Percentiles rank a stretch among this genome's conserved stretches.
Evolutionary conservation across 2,797 vertebrate genomes (phyloP).

Genomic region (Paratrypauchen microcephalus): DNA sequence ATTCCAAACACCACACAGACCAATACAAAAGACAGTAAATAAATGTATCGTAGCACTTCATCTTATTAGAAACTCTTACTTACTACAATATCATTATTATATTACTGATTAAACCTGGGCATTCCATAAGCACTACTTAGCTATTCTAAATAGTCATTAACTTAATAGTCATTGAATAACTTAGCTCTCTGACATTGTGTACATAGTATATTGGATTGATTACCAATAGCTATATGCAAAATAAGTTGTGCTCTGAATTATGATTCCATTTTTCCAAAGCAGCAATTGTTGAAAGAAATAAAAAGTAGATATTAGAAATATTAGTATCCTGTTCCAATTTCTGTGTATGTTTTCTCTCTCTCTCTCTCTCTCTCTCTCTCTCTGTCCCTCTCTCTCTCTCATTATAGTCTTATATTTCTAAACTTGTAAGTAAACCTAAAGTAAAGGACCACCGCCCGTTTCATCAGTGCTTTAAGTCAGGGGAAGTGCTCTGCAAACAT

Average conservation of each 20-base stretch:
- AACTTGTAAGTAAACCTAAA: slow-evolving; percentile 38
- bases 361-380: too few species aligned
- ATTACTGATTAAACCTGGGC: background rate
- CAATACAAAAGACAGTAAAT: background rate
- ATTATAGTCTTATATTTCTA: slow-evolving; percentile 24
- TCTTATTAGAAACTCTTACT: background rate
- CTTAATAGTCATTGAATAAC: background rate
- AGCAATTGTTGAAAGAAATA: background rate
- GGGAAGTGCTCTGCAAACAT: slow-evolving; percentile 53
- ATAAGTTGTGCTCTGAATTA: background rate
- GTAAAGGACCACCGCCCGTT: slow-evolving; percentile 39
- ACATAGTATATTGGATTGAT: background rate
- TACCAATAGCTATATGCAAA: background rate
- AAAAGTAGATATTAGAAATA: background rate
- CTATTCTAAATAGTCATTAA: background rate
- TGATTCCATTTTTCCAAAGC: background rate
- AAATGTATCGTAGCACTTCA: background rate
- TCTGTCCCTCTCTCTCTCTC: too few species aligned
- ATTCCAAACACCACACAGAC: background rate
- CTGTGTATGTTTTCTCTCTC: too few species aligned
- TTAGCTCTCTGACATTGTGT: background rate
- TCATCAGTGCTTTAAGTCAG: slow-evolving; percentile 45
- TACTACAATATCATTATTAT: background rate
- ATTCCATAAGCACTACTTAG: background rate
- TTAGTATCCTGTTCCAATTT: background rate